Evolutionary conservation across 1,140 invertebrate species (phyloP), one percentile per base, ranked within the genome.

Genomic region (Oedothorax gibbosus): DNA sequence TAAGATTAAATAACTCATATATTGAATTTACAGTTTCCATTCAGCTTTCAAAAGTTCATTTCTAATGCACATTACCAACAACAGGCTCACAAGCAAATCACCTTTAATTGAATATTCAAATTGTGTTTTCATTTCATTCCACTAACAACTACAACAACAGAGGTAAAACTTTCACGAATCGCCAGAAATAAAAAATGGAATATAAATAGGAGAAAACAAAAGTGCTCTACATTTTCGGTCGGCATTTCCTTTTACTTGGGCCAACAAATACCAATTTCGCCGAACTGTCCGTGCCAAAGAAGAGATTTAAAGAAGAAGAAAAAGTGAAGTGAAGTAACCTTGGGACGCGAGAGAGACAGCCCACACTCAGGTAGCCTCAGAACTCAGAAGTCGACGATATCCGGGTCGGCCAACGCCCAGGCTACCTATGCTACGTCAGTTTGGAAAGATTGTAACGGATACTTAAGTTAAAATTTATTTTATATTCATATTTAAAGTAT

Each of bases 361-460:
- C 80, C 80, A 82, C 35, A 35, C 80, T 82, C 80, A 82, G 80
- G 80, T 82, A 82, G 80, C 51, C 21, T 15, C n/a, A 66, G 35
- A 35, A 35, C 35, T 35, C 35, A 35, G 35, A 35, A 35, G 35
- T 35, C 20, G 54, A 18, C 78, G 78, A 80, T 82, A 82, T 82
- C 80, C 80, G 80, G 80, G 80, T 82, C 80, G 53, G 80, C 69
- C 80, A 60, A 82, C 80, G 80, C 80, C 80, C 80, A 82, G 57
- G 80, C 80, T 73, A 73, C 80, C 50, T 54, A n/a, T 66, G 35
- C 35, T 35, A 35, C 35, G 1, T 35, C 35, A 35, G 35, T 35
- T 35, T 35, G 35, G 35, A 35, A 35, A 35, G 35, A 35, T 35
- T 35, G 35, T 35, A 35, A 35, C 35, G 5, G 35, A 35, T 35